Evolutionary conservation across 2,888 invertebrate species (phyloP), one percentile per base, ranked within the genome.

Genomic region (Idaea dimidiata): DNA sequence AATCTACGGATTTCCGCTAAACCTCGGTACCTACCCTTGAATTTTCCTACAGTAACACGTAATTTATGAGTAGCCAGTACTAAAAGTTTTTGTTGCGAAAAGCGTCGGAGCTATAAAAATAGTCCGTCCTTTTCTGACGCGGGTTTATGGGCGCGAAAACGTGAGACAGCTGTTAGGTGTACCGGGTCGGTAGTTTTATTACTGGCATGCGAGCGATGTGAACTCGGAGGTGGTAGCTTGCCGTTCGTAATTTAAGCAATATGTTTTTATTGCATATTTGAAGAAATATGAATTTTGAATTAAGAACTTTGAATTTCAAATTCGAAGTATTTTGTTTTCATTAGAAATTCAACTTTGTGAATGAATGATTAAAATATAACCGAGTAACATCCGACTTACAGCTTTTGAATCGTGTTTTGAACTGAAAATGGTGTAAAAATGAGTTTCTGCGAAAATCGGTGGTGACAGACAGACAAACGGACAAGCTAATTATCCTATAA

Each of bases 11-110:
- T 61, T 61, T 54, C 17, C 6, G 16, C 7, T 16, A 61, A 57
- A 67, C 62, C 63, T 60, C 60, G 64, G 24, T 62, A 61, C 64
- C 72, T 72, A 75, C 72, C 74, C 75, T 73, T 60, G 80, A 82
- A 77, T 78, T 83, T 83, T 77, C 78, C 72, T 68, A 76, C 79
- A 77, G 76, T 79, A 85, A 86, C 84, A 84, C 83, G 85, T 87
- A 88, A 88, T 91, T 90, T 91, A 91, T 89, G 90, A 89, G 85
- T 84, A 78, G 85, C 83, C 79, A 77, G 87, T 84, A 85, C 86
- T 89, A 89, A 91, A 91, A 90, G 81, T 89, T 89, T 91, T 91
- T 91, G 89, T 89, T 84, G 85, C 84, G 85, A 86, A 88, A 88
- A 88, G 82, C 87, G 86, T 78, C 83, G 74, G 77, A 68, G 81